Conservation (phyloP, 2,113 vertebrate species). For the Psilopsiagon aurifrons region DNA sequence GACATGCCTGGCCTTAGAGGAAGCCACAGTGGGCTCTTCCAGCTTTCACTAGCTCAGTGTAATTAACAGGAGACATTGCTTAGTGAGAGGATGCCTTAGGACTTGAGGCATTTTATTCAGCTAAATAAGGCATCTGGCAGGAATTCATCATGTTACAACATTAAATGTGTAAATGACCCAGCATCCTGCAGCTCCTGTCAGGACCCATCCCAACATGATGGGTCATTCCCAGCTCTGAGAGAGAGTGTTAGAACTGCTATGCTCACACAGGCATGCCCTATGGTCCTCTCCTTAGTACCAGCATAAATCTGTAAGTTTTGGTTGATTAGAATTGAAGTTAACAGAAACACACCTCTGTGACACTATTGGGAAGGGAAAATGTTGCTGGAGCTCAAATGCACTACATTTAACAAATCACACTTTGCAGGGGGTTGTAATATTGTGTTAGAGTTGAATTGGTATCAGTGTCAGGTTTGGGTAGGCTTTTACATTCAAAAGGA, state of each 20-base stretch:
- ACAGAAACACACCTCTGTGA: not conserved
- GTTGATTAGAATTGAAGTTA: not conserved
- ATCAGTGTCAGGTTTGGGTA: not conserved
- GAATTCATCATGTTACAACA: not conserved
- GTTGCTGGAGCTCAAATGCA: not conserved
- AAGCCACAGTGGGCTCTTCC: not conserved
- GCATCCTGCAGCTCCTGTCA: not conserved
- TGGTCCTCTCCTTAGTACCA: accelerated
- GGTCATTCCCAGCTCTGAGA: not conserved
- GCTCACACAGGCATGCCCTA: not conserved
- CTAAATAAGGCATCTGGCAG: not conserved
- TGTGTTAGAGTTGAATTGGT: not conserved
- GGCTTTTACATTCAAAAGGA: not conserved
- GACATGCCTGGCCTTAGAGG: not conserved
- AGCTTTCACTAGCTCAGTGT: not conserved
- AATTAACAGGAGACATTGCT: not conserved
- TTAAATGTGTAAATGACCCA: not conserved
- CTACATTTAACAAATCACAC: not conserved
- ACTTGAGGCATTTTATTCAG: not conserved
- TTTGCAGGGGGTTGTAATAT: not conserved
- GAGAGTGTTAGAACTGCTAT: not conserved
- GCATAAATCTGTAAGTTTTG: not conserved
- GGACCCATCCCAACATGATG: not conserved
- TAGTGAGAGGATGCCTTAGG: not conserved
- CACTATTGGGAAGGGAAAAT: not conserved